phyloP scores from a whole-genome alignment of 2,797 vertebrate species.

The Fistularia tabacaria region DNA sequence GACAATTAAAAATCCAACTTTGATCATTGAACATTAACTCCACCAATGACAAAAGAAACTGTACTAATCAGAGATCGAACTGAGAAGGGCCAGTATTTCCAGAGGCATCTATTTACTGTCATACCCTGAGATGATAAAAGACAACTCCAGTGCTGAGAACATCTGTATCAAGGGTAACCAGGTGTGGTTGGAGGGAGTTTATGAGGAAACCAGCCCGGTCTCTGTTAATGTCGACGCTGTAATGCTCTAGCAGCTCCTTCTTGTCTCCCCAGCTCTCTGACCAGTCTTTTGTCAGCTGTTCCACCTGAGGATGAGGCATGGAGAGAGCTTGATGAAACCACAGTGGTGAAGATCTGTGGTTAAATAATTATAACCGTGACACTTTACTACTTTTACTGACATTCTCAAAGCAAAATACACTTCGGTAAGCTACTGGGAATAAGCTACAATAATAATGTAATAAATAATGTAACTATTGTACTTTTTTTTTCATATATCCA shows the following conservation, averaged over 20 bases:
- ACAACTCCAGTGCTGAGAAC: constrained; percentile 92
- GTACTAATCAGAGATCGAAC: too few species aligned
- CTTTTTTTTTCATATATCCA: too few species aligned
- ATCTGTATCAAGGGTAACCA: constrained; percentile 87
- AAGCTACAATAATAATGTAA: too few species aligned
- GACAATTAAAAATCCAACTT: too few species aligned
- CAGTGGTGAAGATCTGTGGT: background rate
- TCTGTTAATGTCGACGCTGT: constrained; percentile 89
- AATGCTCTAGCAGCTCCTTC: constrained; percentile 86
- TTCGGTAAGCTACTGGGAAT: too few species aligned
- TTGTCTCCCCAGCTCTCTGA: constrained; percentile 86
- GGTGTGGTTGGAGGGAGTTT: constrained; percentile 86
- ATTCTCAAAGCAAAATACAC: too few species aligned
- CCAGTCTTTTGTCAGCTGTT: constrained; percentile 93
- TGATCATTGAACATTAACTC: too few species aligned
- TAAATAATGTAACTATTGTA: too few species aligned
- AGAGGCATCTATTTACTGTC: background rate
- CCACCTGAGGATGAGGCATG: constrained; percentile 73
- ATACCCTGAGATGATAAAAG: constrained; percentile 93
- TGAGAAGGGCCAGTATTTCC: too few species aligned
- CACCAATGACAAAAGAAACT: background rate
- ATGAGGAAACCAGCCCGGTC: constrained; percentile 86
- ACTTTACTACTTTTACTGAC: too few species aligned
- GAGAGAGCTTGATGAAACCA: background rate
- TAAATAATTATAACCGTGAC: background rate